Conservation (phyloP, 2,888 invertebrate genomes). For the Eupithecia pulchellata region DNA sequence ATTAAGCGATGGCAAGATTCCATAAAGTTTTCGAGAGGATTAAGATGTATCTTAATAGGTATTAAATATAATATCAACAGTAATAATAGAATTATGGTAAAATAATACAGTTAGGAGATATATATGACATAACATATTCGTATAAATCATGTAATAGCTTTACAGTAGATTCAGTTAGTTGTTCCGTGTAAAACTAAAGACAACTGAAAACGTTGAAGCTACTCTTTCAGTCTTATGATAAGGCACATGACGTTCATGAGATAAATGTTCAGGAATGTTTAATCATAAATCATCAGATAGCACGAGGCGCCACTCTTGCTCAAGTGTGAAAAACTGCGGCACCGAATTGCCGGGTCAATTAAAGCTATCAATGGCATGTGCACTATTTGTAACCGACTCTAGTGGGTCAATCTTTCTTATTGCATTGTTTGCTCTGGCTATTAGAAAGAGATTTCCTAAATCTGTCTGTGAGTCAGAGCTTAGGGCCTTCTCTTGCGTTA, state of each 20-base stretch:
- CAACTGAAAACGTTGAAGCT: not conserved
- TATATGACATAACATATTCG: not conserved
- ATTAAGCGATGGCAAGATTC: not conserved
- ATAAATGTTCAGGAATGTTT: conserved; percentile 25
- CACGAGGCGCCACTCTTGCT: conserved; percentile 29
- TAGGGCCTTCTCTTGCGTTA: conserved; percentile 6
- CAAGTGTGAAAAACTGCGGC: conserved; percentile 36
- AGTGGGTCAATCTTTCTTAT: conserved; percentile 24
- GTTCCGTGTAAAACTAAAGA: not conserved
- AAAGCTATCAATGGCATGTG: conserved; percentile 26
- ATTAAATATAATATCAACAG: no score
- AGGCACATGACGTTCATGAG: conserved; percentile 12
- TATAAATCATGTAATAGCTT: not conserved
- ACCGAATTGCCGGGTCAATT: conserved; percentile 27
- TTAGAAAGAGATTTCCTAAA: conserved; percentile 21
- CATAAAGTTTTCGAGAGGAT: not conserved
- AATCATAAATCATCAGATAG: conserved; percentile 27
- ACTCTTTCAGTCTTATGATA: not conserved
- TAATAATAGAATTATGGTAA: no score
- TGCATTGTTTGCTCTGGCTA: conserved; percentile 14
- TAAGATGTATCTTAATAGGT: not conserved
- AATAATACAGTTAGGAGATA: not conserved
- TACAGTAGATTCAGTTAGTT: not conserved
- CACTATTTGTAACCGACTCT: conserved; percentile 25
- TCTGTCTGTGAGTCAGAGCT: conserved; percentile 17